Base-by-base conservation (phyloP, 2,797 vertebrate species). In the Mallotus villosus region DNA sequence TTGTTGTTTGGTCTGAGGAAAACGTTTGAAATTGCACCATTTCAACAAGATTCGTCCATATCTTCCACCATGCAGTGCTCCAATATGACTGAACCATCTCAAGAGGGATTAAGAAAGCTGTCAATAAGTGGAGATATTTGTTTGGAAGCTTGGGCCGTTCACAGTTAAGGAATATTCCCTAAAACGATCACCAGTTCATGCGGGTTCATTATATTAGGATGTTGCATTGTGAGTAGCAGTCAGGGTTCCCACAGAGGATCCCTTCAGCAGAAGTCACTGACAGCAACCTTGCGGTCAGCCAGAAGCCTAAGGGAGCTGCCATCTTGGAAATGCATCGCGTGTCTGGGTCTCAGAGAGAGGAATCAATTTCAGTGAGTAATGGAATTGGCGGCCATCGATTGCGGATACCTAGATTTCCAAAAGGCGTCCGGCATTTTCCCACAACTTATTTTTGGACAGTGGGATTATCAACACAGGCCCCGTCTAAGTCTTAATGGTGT, bases 361-460 rank as follows among this genome's bases (percentile, higher is more conserved):
- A 53, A 64, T 68, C 49, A 32, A 24, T 64, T 63, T 71, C 46
- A 32, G 46, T 63, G 69, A 32, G 46, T 63, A 57, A 71, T 63
- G 60, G 68, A 34, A 24, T 67, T 67, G 9, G 14, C 12, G 17
- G 21, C 29, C 27, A 70, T 70, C 29, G 68, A 60, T 70, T 70
- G 57, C 53, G 8, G 57, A 70, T 41, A 61, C 57, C 32, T 46
- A 17, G n/a, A 41, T 24, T 14, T 25, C 58, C 68, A 24, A 22
- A 34, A 70, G 32, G 12, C 17, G 19, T 24, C 5, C 22, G 11
- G 27, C 2, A n/a, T 19, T n/a, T 59, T 22, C 63, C 68, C 12
- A 17, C n/a, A 41, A 60, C 55, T 32, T 21, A 11, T 46, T 22
- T 22, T 11, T 22, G 59, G n/a, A 27, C 59, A 0, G 22, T 2